These are phyloP conservation scores for Dermochelys coriacea DNA, from an alignment of 2,797 vertebrate species.

Conservation along the genomic window DNA sequence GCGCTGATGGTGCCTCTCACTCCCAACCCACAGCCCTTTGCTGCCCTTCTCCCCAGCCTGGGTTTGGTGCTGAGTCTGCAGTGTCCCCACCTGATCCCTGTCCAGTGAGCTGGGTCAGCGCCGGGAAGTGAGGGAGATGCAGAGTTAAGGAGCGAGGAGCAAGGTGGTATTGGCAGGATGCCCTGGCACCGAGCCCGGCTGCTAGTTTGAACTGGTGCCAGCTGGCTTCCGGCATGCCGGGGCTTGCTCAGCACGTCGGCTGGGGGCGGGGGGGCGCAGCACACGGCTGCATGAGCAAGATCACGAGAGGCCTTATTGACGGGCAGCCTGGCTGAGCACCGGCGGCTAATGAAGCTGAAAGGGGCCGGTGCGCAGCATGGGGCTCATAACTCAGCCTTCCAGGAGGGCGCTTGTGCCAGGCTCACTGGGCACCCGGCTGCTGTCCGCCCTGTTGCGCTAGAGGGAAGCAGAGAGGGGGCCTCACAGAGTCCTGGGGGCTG, in stretches of 20 bases:
- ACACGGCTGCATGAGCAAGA: not conserved
- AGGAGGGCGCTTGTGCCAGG: no score
- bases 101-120: not conserved
- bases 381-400: not conserved
- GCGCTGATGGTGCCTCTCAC: not conserved
- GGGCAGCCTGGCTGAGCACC: not conserved
- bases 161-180: constrained; percentile 79
- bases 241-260: constrained; percentile 76
- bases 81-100: not conserved
- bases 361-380: not conserved
- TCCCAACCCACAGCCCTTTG: not conserved
- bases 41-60: not conserved
- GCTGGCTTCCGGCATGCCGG: constrained; percentile 87
- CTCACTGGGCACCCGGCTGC: no score
- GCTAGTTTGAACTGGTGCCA: constrained; percentile 90
- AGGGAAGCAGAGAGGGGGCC: no score
- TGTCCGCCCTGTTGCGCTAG: no score
- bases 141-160: constrained; percentile 62
- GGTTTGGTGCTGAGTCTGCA: not conserved
- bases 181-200: constrained; percentile 85
- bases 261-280: constrained; percentile 36
- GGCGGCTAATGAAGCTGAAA: not conserved
- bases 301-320: not conserved
- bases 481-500: no score
- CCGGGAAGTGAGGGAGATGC: not conserved